Evolutionary conservation across 2,797 vertebrate genomes (phyloP).

Genomic region (Epinephelus coioides): DNA sequence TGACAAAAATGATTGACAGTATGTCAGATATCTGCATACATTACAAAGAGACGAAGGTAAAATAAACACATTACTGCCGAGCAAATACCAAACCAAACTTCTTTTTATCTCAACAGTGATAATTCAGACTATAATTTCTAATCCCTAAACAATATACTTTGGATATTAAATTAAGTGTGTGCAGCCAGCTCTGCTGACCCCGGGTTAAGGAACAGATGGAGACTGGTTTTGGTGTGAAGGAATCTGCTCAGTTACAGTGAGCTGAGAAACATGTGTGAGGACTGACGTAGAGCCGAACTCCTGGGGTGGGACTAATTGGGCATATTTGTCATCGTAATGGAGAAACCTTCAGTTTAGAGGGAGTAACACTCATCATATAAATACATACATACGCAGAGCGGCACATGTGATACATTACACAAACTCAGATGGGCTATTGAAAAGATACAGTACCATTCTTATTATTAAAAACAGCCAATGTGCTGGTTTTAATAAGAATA

Average conservation of each 20-base stretch:
- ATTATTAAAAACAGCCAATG: slow-evolving; percentile 9
- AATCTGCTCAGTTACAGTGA: slow-evolving; percentile 37
- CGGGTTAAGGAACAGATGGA: slow-evolving; percentile 41
- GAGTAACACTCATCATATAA: slow-evolving; percentile 5
- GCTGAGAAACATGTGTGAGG: slow-evolving; percentile 56
- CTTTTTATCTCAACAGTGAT: not conserved
- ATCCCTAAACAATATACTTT: not conserved
- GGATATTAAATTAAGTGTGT: not conserved
- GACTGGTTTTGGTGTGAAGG: slow-evolving; percentile 28
- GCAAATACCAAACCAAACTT: no score
- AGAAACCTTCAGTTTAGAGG: not conserved
- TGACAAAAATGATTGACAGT: no score
- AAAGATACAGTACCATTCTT: not conserved
- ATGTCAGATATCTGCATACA: not conserved
- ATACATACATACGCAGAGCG: not conserved
- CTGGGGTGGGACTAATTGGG: slow-evolving; percentile 39
- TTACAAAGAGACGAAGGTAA: not conserved
- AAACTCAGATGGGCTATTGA: not conserved
- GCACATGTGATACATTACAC: slow-evolving; percentile 17
- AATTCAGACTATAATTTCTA: slow-evolving; percentile 4
- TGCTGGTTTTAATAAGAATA: not conserved
- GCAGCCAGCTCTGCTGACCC: not conserved
- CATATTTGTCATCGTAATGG: slow-evolving; percentile 50
- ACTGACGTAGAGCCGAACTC: slow-evolving; percentile 31
- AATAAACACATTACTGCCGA: not conserved